Conservation (phyloP, 2,113 vertebrate genomes). For the Oplegnathus fasciatus region DNA sequence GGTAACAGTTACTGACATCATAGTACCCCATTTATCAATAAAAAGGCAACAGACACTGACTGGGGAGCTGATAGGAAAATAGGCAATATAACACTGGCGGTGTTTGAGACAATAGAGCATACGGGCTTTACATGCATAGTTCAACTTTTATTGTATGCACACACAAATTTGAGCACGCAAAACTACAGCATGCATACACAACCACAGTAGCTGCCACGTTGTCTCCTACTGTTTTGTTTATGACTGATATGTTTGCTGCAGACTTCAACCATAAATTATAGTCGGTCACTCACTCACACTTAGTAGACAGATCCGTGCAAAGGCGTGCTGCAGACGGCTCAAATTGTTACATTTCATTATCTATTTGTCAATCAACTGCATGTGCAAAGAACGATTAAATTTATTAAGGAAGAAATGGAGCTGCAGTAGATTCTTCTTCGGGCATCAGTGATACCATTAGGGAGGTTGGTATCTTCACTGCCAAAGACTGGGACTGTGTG, state of each 20-base stretch:
- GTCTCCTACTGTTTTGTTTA: slow-evolving; percentile 4
- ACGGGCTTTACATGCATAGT: not conserved
- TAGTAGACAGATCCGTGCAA: not conserved
- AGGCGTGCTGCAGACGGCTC: too few species aligned
- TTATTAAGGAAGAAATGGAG: not conserved
- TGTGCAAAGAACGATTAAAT: not conserved
- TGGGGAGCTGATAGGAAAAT: slow-evolving; percentile 12
- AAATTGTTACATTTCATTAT: not conserved
- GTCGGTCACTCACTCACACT: not conserved
- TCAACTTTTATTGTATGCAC: not conserved
- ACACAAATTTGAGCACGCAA: not conserved
- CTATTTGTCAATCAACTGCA: not conserved
- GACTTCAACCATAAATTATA: not conserved
- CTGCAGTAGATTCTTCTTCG: not conserved
- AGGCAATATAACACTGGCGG: slow-evolving; percentile 18
- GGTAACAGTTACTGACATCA: slow-evolving; percentile 18
- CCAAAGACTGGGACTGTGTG: not conserved
- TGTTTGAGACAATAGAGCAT: slow-evolving; percentile 17
- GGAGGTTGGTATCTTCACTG: not conserved
- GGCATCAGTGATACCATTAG: not conserved
- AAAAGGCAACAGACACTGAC: slow-evolving; percentile 19
- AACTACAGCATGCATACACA: not conserved
- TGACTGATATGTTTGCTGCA: slow-evolving; percentile 13
- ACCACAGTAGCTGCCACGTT: not conserved
- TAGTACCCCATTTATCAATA: slow-evolving; percentile 1